Evolutionary conservation across 2,797 vertebrate genomes (phyloP).

Genomic region (Pampus argenteus): DNA sequence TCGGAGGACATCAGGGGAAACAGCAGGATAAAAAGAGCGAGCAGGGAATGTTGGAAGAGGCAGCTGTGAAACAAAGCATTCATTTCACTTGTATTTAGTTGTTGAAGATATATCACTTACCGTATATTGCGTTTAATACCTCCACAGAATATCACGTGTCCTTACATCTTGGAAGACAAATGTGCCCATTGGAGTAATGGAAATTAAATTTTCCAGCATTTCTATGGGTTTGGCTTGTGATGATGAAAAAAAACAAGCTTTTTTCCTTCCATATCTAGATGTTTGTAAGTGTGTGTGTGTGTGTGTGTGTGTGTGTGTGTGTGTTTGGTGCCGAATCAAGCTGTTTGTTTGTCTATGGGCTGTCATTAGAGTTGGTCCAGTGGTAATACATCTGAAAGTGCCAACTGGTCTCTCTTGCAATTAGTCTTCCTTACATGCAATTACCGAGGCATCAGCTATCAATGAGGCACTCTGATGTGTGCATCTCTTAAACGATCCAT

Average conservation of each 20-base stretch:
- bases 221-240: background rate
- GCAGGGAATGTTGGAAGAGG: background rate
- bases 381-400: conserved; percentile 17
- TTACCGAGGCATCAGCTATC: background rate
- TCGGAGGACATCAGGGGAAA: conserved; percentile 49
- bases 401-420: conserved; percentile 22
- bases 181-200: background rate
- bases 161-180: background rate
- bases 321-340: conserved; percentile 13
- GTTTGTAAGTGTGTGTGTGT: conserved; percentile 14
- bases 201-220: background rate
- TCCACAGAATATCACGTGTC: background rate
- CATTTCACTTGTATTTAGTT: background rate
- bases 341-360: conserved; percentile 27
- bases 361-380: background rate
- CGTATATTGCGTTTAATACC: background rate
- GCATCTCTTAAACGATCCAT: conserved; percentile 18
- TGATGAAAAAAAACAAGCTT: background rate
- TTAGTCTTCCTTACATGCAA: conserved; percentile 24
- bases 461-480: background rate
- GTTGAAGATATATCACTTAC: background rate
- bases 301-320: conserved; percentile 16
- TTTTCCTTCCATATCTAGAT: background rate
- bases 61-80: background rate
- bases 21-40: conserved; percentile 33